Evolutionary conservation across 2,113 vertebrate species (phyloP).

Genomic region (Ceyx cyanopectus): DNA sequence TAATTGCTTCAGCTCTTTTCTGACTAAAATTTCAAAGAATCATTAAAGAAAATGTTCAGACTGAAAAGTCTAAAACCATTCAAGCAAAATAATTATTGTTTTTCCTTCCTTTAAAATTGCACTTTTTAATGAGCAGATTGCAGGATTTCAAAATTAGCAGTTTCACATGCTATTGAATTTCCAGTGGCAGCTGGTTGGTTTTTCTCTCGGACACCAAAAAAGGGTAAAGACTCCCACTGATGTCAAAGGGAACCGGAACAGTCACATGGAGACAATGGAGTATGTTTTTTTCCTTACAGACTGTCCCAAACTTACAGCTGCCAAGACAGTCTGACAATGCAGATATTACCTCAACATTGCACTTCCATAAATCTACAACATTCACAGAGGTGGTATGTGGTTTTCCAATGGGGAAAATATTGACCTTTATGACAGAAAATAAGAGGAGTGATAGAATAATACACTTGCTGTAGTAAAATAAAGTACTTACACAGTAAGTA

Average conservation of each 20-base stretch:
- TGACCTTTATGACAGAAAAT: not conserved
- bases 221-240: not conserved
- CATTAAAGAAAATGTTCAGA: not conserved
- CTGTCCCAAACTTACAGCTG: not conserved
- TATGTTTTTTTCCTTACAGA: not conserved
- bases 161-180: not conserved
- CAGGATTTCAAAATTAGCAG: not conserved
- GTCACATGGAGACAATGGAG: not conserved
- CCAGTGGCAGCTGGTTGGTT: not conserved
- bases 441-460: not conserved
- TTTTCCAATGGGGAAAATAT: not conserved
- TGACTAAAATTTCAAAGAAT: not conserved
- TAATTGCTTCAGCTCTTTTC: not conserved
- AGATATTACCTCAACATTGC: not conserved
- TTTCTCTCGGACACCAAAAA: not conserved
- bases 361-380: not conserved
- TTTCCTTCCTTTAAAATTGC: not conserved
- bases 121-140: not conserved
- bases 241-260: not conserved
- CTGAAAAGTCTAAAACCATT: not conserved
- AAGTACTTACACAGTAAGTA: not conserved
- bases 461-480: not conserved
- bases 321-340: not conserved
- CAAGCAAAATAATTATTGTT: slow-evolving; percentile 24
- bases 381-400: not conserved